These are phyloP conservation scores for Xenentodon cancila DNA, from an alignment of 2,797 vertebrate species.

Conservation along the genomic window DNA sequence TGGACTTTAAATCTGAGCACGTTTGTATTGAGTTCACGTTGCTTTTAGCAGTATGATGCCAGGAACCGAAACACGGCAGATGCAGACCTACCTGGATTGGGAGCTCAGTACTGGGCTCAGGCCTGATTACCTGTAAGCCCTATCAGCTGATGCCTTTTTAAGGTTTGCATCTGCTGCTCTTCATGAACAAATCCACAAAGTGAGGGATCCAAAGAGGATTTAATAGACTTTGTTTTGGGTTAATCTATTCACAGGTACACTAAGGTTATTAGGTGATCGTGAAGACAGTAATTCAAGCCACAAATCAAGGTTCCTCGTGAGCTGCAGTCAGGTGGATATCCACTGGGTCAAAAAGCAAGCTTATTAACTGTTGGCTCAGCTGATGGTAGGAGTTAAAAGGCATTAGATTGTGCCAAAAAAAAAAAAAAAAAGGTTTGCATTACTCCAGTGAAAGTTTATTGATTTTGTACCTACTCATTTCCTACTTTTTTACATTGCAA, in stretches of 20 bases:
- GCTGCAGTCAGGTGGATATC: constrained; percentile 19
- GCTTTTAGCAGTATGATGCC: constrained; percentile 24
- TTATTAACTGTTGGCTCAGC: constrained; percentile 1
- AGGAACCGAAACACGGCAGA: constrained; percentile 54
- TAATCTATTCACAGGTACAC: constrained; percentile 76
- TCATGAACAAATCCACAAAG: constrained; percentile 57
- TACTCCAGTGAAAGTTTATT: not conserved
- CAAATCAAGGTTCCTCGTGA: constrained; percentile 6
- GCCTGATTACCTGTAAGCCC: constrained; percentile 77
- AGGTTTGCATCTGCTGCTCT: constrained; percentile 47
- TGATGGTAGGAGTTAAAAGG: not conserved
- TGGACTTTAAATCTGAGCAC: too few relatives aligned
- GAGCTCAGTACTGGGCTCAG: constrained; percentile 66
- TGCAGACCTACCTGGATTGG: constrained; percentile 72
- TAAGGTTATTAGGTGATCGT: constrained; percentile 61
- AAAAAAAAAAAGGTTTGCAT: not conserved
- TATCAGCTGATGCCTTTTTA: constrained; percentile 53
- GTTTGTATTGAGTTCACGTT: constrained; percentile 7
- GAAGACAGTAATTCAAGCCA: constrained; percentile 29
- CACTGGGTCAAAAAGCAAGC: constrained; percentile 10
- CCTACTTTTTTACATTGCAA: not conserved
- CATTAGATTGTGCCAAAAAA: not conserved
- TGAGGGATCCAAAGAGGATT: constrained; percentile 71
- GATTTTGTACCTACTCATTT: not conserved
- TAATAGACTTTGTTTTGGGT: constrained; percentile 57